Conservation (phyloP, 2,797 vertebrate genomes). For the Dermochelys coriacea region DNA sequence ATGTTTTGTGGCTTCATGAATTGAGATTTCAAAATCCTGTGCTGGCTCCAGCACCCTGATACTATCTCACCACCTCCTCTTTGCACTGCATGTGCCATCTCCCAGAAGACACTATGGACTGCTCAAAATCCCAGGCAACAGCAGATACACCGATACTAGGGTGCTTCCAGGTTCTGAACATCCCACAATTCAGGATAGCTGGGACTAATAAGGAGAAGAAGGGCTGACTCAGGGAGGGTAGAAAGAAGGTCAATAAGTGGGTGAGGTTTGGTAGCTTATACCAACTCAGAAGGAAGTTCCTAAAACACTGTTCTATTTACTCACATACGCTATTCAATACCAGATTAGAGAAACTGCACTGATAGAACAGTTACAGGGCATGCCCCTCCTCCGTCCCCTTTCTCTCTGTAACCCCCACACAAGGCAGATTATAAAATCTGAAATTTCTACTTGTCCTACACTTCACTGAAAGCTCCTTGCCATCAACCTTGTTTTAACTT, state of each 20-base stretch:
- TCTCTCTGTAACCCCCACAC: too few relatives aligned
- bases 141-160: background rate
- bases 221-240: background rate
- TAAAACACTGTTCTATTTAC: fast-evolving
- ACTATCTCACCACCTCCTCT: background rate
- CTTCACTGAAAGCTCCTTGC: background rate
- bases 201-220: background rate
- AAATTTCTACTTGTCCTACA: background rate
- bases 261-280: background rate
- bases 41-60: background rate
- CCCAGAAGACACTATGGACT: background rate
- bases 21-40: fast-evolving
- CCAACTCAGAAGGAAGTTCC: fast-evolving
- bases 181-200: background rate
- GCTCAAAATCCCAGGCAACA: background rate
- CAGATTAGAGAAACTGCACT: background rate
- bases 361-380: background rate
- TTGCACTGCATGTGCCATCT: fast-evolving
- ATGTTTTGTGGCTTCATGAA: fast-evolving
- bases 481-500: background rate
- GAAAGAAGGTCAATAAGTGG: background rate
- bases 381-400: background rate
- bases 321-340: background rate
- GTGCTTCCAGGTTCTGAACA: background rate
- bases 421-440: background rate